Base-by-base conservation (phyloP, 2,797 vertebrate species). In the Manis pentadactyla region DNA sequence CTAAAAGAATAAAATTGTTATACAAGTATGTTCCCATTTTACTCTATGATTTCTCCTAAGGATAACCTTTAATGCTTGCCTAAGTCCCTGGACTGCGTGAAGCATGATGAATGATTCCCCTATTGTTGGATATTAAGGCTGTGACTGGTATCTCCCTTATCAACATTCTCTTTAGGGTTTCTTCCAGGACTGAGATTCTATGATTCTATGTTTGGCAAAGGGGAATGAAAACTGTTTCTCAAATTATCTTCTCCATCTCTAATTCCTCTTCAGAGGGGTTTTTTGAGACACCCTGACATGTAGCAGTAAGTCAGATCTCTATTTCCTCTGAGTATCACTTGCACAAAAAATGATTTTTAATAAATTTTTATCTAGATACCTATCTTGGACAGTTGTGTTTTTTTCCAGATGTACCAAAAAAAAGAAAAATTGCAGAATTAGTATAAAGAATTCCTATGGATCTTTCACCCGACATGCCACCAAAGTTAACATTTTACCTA, bases 291-390 rank as follows among this genome's bases (percentile, higher is more conserved):
- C 13, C n/a, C 66, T 51, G 49, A 79, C 31, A 23, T 34, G 21
- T 55, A 84, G 64, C 46, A 63, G 69, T 94, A 69, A 86, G 74
- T 90, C 57, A 78, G 25, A 93, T 85, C 74, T 81, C 87, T 90
- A 55, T 90, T 63, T 85, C 73, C 78, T 84, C 59, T 79, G 55
- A 95, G 59, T 49, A 42, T 68, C 89, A 82, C 12, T 61, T 87
- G 46, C 46, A 46, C 57, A 79, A 27, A 81, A 81, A 79, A 84
- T 69, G 63, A 7, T 42, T 68, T 66, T 86, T 74, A 85, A 78
- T 21, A 75, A 68, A 69, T 68, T 66, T 92, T 21, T 75, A 8
- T 53, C 29, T 75, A n/a, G 39, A 75, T 81, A 21, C 6, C 39
- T 68, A 42, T 51, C 53, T 74, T 61, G 23, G n/a, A 69, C 1